Evolutionary conservation across 2,888 invertebrate species (phyloP), one percentile per base, ranked within the genome.

Genomic region (Caenorhabditis japonica): DNA sequence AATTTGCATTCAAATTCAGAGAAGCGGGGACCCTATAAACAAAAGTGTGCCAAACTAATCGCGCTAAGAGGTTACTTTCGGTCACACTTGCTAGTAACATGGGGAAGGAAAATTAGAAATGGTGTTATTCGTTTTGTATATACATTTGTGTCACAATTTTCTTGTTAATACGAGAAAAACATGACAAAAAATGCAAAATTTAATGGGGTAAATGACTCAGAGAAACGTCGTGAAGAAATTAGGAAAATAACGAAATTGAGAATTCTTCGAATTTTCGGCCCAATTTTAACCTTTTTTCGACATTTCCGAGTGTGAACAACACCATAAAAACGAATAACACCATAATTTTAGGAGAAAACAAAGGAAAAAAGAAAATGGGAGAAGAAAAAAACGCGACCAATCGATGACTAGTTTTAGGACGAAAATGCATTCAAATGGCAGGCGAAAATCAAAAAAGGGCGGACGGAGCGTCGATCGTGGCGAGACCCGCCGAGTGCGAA

Each of bases 11-110:
- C 23, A 61, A 70, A 23, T 53, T 39, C 30, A 30, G 55, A 47
- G 33, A 30, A n/a, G 34, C 38, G n/a, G 21, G 23, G 44, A 59
- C 61, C 70, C 70, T 70, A 70, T 23, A 70, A 70, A 60, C 52
- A 52, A 44, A 61, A 56, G 59, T 70, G 70, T 60, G 69, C 70
- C 41, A 61, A 55, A 60, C n/a, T n/a, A n/a, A 59, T 46, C 33
- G n/a, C 43, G 13, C 43, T 13, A 8, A 15, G n/a, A 33, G 17
- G 44, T 38, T 56, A 49, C 36, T 55, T 64, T 64, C 43, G 51
- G 33, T 43, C 68, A 68, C 68, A 68, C 68, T 44, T 51, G 46
- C 51, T 34, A 19, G n/a, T 17, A 34, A 43, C 15, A 51, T 25
- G 47, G 21, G n/a, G 10, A 27, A 44, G 36, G 41, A 43, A 43